These are phyloP conservation scores for Loripinus fragilis DNA, from an alignment of 2,888 invertebrate species.

Conservation along the genomic window DNA sequence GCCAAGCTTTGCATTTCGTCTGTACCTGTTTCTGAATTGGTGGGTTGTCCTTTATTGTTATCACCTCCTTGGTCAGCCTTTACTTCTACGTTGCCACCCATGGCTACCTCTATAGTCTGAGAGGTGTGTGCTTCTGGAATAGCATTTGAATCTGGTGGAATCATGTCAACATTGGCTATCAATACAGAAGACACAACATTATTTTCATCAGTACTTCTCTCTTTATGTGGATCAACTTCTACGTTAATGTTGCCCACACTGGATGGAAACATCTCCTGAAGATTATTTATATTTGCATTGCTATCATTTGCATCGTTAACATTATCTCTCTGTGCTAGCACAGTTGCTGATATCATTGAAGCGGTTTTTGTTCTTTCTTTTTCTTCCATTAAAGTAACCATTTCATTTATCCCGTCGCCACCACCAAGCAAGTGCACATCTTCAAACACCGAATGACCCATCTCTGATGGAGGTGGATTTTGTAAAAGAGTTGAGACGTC, in stretches of 20 bases:
- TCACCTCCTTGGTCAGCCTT: background rate
- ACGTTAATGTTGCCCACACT: background rate
- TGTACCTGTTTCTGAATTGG: background rate
- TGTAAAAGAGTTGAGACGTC: slow-evolving; percentile 37
- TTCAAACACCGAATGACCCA: slow-evolving; percentile 47
- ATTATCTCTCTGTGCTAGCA: background rate
- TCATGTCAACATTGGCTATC: background rate
- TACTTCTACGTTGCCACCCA: background rate
- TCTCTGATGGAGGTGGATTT: slow-evolving; percentile 56
- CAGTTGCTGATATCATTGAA: slow-evolving; percentile 15
- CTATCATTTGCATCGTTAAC: background rate
- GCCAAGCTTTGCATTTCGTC: background rate
- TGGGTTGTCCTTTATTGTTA: too few species aligned
- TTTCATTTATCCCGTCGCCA: slow-evolving; percentile 22
- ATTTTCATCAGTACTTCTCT: background rate
- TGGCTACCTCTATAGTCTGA: background rate
- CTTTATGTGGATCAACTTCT: background rate
- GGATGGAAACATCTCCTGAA: background rate
- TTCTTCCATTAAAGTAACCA: slow-evolving; percentile 51
- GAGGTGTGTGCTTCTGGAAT: background rate
- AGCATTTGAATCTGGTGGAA: background rate
- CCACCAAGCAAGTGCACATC: slow-evolving; percentile 16
- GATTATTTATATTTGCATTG: background rate
- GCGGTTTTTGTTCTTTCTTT: slow-evolving; percentile 27
- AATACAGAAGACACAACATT: background rate